These are phyloP conservation scores for Basileuterus tristriatus DNA, from an alignment of 2,797 vertebrate species.

Conservation along the genomic window DNA sequence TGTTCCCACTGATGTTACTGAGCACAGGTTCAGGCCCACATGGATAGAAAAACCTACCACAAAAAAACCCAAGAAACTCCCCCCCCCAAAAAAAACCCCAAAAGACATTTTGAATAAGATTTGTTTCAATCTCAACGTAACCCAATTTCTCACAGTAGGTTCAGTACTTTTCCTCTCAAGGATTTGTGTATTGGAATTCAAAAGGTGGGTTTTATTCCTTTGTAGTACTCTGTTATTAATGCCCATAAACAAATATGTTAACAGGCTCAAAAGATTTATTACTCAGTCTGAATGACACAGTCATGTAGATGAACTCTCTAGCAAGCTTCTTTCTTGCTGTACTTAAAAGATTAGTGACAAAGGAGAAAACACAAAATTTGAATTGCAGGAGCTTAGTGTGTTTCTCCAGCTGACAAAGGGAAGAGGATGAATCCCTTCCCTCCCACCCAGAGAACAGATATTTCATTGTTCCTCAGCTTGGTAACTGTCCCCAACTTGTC, in stretches of 20 bases:
- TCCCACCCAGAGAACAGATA: slow-evolving; percentile 60
- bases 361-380: slow-evolving; percentile 14
- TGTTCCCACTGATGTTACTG: not conserved
- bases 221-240: not conserved
- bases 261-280: slow-evolving; percentile 18
- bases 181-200: not conserved
- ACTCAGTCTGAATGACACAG: not conserved
- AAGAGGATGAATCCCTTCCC: slow-evolving; percentile 10
- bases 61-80: not conserved
- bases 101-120: not conserved
- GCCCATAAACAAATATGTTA: not conserved
- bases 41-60: not conserved
- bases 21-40: not conserved
- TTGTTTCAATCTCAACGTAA: not conserved
- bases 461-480: slow-evolving; percentile 37
- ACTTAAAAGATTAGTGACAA: slow-evolving; percentile 40
- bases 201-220: not conserved
- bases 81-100: too few species aligned
- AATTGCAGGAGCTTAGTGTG: slow-evolving; percentile 25
- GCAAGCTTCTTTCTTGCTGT: not conserved
- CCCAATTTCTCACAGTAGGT: not conserved
- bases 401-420: slow-evolving; percentile 22
- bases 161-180: not conserved
- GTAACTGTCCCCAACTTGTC: not conserved
- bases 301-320: not conserved